These are phyloP conservation scores for Microplitis demolitor DNA, from an alignment of 1,140 invertebrate genomes.

Conservation along the genomic window DNA sequence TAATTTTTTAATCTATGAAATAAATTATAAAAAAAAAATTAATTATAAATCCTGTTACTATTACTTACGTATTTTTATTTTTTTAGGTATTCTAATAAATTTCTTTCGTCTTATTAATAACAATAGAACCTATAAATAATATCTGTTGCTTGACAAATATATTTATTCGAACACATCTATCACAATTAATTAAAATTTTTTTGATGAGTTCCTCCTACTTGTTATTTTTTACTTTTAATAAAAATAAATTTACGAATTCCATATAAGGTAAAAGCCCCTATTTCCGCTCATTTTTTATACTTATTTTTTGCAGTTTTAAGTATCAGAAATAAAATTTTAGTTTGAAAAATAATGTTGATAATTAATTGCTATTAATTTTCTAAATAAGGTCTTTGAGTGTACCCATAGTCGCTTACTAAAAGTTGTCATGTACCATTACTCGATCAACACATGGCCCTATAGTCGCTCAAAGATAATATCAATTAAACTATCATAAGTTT, in stretches of 20 bases:
- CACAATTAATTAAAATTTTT: neutral
- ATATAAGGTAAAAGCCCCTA: too few species aligned
- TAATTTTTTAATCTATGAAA: neutral
- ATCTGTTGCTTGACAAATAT: slow-evolving; percentile 27
- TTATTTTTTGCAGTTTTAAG: neutral
- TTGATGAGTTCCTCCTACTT: slow-evolving; percentile 16
- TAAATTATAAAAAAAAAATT: too few species aligned
- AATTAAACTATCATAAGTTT: too few species aligned
- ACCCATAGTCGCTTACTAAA: too few species aligned
- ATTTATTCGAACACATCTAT: neutral
- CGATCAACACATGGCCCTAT: too few species aligned
- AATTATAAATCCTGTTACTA: neutral
- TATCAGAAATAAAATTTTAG: neutral
- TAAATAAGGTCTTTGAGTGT: too few species aligned
- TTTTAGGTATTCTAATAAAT: slow-evolving; percentile 39
- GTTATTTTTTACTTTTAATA: too few species aligned
- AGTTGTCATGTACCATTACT: too few species aligned
- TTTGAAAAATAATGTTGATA: too few species aligned
- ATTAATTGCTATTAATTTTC: too few species aligned
- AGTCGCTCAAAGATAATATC: too few species aligned
- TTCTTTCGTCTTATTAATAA: slow-evolving; percentile 44
- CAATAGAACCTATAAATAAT: slow-evolving; percentile 44
- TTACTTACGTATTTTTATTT: slow-evolving; percentile 40
- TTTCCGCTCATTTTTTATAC: too few species aligned
- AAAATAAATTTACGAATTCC: neutral